These are phyloP conservation scores for Cinara cedri DNA, from an alignment of 2,888 invertebrate species.

Conservation along the genomic window DNA sequence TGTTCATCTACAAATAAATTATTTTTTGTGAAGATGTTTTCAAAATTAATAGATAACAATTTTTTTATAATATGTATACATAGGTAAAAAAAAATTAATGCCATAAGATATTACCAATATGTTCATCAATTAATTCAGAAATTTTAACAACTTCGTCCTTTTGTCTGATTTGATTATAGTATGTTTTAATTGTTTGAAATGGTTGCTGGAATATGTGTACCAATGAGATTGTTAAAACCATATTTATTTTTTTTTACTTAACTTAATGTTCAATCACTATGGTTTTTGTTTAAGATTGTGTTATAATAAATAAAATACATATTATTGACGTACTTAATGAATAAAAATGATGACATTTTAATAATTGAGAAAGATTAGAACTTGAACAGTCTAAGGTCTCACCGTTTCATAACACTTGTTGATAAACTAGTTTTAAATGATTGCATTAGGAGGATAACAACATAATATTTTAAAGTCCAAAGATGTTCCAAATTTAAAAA, in stretches of 20 bases:
- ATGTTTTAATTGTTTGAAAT: slow-evolving; percentile 49
- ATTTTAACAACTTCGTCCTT: slow-evolving; percentile 52
- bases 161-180: slow-evolving; percentile 47
- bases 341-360: no score
- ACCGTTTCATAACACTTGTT: no score
- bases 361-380: no score
- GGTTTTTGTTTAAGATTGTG: neutral
- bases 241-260: neutral
- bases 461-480: no score
- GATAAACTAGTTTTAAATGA: no score
- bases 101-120: slow-evolving; percentile 32
- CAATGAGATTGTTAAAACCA: slow-evolving; percentile 50
- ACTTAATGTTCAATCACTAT: neutral
- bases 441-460: no score
- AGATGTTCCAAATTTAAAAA: no score
- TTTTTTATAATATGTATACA: neutral
- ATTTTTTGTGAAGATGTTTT: no score
- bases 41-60: neutral
- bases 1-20: slow-evolving; percentile 40
- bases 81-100: neutral
- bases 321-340: no score
- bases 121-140: slow-evolving; percentile 52
- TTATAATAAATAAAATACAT: neutral
- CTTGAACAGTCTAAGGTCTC: no score
- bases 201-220: slow-evolving; percentile 52